Conservation (phyloP, 2,888 invertebrate species). For the Erebia aethiops region DNA sequence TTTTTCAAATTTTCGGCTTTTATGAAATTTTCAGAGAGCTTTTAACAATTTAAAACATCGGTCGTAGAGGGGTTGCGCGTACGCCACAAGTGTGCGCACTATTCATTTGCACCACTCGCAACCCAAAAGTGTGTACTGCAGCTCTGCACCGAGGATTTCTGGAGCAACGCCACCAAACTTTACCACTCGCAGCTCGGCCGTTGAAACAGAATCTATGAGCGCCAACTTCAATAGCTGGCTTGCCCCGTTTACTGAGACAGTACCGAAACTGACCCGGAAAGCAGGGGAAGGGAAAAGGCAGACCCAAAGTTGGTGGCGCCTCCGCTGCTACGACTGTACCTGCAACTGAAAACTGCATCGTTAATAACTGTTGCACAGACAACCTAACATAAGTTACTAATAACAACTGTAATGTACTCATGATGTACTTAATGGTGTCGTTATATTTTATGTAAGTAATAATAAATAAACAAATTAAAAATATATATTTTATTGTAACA, state of each 20-base stretch:
- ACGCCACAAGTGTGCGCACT: conserved; percentile 79
- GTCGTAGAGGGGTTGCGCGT: conserved; percentile 73
- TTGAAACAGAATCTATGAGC: conserved; percentile 79
- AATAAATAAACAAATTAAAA: conserved; percentile 6
- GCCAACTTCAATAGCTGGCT: conserved; percentile 77
- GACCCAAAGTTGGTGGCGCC: conserved; percentile 68
- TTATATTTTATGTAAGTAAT: background rate
- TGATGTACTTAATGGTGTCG: background rate
- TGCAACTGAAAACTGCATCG: conserved; percentile 63
- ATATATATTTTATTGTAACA: conserved; percentile 12
- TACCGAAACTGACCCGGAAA: conserved; percentile 79
- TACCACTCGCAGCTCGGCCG: conserved; percentile 77
- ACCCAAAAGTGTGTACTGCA: conserved; percentile 76
- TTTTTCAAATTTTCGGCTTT: conserved; percentile 18
- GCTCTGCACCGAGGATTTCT: conserved; percentile 77
- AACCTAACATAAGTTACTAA: background rate
- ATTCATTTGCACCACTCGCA: conserved; percentile 78
- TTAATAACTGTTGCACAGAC: conserved; percentile 48
- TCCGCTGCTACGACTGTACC: conserved; percentile 57
- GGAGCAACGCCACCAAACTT: conserved; percentile 80
- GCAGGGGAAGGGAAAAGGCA: conserved; percentile 77
- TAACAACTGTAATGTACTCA: background rate
- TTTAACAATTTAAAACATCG: conserved; percentile 64
- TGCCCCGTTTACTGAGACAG: conserved; percentile 77
- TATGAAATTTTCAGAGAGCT: conserved; percentile 33